A percentile compares a stretch with the other conserved stretches of the same genome.
Conservation (phyloP, 1,140 invertebrate genomes). For the Neodiprion virginianus region DNA sequence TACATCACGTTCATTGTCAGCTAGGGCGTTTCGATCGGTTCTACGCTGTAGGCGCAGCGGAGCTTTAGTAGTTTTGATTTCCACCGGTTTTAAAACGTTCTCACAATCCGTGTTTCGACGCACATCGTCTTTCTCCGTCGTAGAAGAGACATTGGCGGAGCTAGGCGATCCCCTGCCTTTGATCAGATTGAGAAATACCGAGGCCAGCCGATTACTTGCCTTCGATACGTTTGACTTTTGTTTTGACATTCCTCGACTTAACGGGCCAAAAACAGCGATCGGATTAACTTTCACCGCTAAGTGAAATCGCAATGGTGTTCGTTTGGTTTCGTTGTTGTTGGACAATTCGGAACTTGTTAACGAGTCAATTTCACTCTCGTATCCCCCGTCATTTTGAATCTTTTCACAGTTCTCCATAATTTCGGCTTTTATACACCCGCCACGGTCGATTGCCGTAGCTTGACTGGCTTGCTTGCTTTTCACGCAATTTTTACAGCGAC, state of each 20-base stretch:
- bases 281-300: background rate
- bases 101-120: background rate
- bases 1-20: background rate
- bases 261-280: background rate
- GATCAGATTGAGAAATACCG: background rate
- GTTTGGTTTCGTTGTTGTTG: background rate
- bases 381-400: background rate
- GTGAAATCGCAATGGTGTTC: background rate
- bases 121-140: background rate
- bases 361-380: background rate
- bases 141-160: background rate
- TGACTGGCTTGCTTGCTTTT: background rate
- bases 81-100: background rate
- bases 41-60: background rate
- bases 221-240: background rate
- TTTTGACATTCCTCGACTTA: background rate
- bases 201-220: background rate
- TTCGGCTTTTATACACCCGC: background rate
- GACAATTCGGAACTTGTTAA: background rate
- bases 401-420: background rate
- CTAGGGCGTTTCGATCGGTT: background rate
- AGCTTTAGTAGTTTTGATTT: background rate
- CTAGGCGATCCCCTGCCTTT: background rate
- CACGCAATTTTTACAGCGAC: background rate
- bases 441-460: background rate